Conservation (phyloP, 2,797 vertebrate genomes). For the Nyctalus aviator region DNA sequence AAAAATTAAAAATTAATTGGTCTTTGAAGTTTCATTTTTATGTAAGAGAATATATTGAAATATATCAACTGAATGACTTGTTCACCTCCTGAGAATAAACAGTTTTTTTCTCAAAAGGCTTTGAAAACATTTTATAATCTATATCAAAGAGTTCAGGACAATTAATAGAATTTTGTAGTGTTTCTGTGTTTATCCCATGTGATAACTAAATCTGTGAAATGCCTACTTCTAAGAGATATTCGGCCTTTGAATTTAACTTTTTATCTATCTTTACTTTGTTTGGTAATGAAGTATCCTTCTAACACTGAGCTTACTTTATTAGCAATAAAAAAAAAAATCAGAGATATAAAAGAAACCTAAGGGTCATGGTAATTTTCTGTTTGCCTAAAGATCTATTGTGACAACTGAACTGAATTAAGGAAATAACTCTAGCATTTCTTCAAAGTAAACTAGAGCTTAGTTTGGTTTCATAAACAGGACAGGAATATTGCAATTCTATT, state of each 20-base stretch:
- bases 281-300: slow-evolving; percentile 66
- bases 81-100: slow-evolving; percentile 34
- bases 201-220: slow-evolving; percentile 71
- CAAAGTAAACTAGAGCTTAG: slow-evolving; percentile 35
- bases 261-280: slow-evolving; percentile 75
- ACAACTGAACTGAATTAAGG: background rate
- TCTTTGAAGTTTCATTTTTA: slow-evolving; percentile 45
- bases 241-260: slow-evolving; percentile 80
- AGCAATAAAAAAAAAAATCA: slow-evolving; percentile 72
- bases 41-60: slow-evolving; percentile 7
- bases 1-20: slow-evolving; percentile 40
- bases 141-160: slow-evolving; percentile 61
- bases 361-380: slow-evolving; percentile 70
- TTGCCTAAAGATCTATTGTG: slow-evolving; percentile 66
- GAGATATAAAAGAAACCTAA: slow-evolving; percentile 71
- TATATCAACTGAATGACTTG: background rate
- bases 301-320: slow-evolving; percentile 70
- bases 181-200: slow-evolving; percentile 9
- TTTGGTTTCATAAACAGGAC: slow-evolving; percentile 52
- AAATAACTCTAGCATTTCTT: slow-evolving; percentile 65
- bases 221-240: slow-evolving; percentile 53
- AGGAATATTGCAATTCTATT: background rate
- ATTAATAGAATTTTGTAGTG: slow-evolving; percentile 38
- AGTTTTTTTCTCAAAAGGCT: slow-evolving; percentile 57
- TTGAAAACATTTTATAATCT: slow-evolving; percentile 53